A percentile compares a stretch with the other conserved stretches of the same genome.
Conservation (phyloP, 2,113 vertebrate species). For the Vidua macroura region DNA sequence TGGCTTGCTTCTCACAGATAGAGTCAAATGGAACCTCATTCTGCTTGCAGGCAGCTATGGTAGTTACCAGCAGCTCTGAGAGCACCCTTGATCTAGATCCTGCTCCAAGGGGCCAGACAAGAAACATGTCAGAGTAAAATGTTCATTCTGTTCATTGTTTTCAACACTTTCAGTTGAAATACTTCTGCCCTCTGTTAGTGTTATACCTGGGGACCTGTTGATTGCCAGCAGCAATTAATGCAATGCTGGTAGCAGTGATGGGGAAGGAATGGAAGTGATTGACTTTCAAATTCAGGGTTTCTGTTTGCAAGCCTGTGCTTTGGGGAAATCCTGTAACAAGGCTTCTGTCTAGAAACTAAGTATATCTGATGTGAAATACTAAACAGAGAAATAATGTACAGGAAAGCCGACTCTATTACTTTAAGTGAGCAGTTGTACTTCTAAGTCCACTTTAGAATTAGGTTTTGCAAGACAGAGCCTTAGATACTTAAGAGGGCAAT, state of each 20-base stretch:
- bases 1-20: background rate
- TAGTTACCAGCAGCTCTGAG: background rate
- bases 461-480: background rate
- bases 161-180: background rate
- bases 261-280: background rate
- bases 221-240: slow-evolving; percentile 4
- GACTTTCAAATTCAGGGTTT: slow-evolving; percentile 20
- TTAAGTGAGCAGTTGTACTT: background rate
- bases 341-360: slow-evolving; percentile 26
- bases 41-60: background rate
- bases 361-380: background rate
- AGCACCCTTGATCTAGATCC: background rate
- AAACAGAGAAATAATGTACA: background rate
- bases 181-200: background rate
- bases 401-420: background rate
- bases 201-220: background rate
- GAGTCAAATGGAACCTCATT: background rate
- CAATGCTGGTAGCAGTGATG: background rate
- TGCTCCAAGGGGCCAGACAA: background rate
- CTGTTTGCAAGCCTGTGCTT: slow-evolving; percentile 11
- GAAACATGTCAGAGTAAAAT: background rate
- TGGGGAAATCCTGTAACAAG: background rate
- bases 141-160: background rate
- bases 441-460: background rate
- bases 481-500: background rate